These are phyloP conservation scores for Brachionus koreanus DNA, from an alignment of 1,140 invertebrate species.

Conservation along the genomic window DNA sequence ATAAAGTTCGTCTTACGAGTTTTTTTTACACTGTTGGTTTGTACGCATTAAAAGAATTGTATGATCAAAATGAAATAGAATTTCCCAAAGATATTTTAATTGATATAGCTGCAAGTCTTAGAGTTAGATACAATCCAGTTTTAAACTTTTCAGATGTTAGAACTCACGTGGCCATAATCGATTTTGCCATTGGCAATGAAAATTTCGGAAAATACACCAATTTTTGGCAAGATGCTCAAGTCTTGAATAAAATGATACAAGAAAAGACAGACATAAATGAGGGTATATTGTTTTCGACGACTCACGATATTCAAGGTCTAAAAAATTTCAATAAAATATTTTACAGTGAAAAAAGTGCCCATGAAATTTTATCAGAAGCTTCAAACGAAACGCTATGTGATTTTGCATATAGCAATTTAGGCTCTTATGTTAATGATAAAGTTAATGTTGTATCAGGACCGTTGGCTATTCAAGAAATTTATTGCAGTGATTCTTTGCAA, in stretches of 20 bases:
- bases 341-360: neutral
- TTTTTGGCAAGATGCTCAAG: conserved; percentile 30
- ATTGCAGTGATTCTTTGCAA: conserved; percentile 22
- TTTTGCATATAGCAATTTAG: conserved; percentile 27
- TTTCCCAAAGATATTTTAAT: conserved; percentile 18
- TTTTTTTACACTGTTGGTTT: conserved; percentile 30
- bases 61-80: neutral
- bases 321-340: neutral
- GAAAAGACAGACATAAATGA: neutral
- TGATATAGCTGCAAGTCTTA: neutral
- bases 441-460: neutral
- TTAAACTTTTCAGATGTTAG: conserved; percentile 10
- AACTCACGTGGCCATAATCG: neutral
- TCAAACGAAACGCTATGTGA: neutral
- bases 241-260: neutral
- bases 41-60: conserved; percentile 26
- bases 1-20: neutral
- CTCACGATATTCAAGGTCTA: neutral
- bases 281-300: neutral
- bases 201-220: conserved; percentile 1
- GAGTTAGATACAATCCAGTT: conserved; percentile 14
- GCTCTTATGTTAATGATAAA: conserved; percentile 8
- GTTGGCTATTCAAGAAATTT: neutral
- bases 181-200: neutral
- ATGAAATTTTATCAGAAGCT: neutral